Base-by-base conservation (phyloP, 2,113 vertebrate genomes). In the Furnarius figulus region DNA sequence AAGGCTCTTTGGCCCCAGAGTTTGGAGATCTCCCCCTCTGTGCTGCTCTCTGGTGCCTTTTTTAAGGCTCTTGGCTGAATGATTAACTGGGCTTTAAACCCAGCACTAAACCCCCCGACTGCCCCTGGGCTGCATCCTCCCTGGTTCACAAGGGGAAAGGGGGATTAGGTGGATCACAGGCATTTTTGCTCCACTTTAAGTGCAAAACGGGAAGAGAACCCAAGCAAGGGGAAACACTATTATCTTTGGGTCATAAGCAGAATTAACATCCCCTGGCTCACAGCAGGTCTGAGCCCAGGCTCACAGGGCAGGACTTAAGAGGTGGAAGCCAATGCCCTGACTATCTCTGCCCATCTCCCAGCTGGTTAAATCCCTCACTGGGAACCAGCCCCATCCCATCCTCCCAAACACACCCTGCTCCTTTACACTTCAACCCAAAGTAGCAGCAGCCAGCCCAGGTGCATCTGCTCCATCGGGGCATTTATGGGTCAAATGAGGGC, bases 401-500 rank as follows among this genome's bases (percentile, higher is more conserved):
- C 62, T 14, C 37, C 21, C 19, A 14, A 50, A 66, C 77, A 39
- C 44, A 28, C 40, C 15, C 85, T 12, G 21, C 72, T 65, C 33
- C 0, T 46, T 65, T 55, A 25, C 73, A 2, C 4, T 9, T 52
- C 23, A 6, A 18, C 59, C 50, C 5, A 10, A 33, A 0, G 1
- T 20, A 62, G 61, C 47, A 23, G 12, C 70, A 65, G 44, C 74
- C 65, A 63, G 47, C 72, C 59, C 47, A 6, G 76, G 18, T n/a
- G 61, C 50, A 47, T 27, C 12, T 0, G 0, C 61, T 47, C 27
- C 10, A 0, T 7, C 9, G 2, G 35, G 75, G 25, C 13, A 5
- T 55, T 49, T 35, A 4, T 7, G 7, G 31, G 28, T 7, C 23
- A 8, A 0, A 3, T 12, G 2, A 62, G 46, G 67, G 59, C 71